Evolutionary conservation across 1,140 invertebrate species (phyloP).

Genomic region (Coenobita brevimanus): DNA sequence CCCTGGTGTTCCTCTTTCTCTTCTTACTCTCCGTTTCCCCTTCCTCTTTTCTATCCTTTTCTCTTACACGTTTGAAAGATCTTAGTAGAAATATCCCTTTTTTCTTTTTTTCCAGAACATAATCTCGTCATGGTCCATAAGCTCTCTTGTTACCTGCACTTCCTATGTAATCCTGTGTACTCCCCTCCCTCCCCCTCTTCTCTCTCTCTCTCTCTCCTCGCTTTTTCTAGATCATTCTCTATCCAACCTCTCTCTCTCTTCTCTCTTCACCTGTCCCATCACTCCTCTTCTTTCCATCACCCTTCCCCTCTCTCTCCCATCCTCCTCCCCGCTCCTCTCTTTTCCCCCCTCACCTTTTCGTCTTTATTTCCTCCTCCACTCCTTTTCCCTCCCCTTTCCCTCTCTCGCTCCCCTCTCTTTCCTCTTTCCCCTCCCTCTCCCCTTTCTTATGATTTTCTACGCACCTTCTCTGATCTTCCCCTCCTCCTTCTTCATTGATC

Average conservation of each 20-base stretch:
- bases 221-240: background rate
- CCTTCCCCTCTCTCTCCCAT: constrained; percentile 18
- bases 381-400: background rate
- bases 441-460: background rate
- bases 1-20: too few species aligned
- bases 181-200: too few species aligned
- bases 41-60: background rate
- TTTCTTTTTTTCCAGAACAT: too few species aligned
- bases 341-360: background rate
- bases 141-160: too few species aligned
- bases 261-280: background rate
- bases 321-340: background rate
- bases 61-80: background rate
- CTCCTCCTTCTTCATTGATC: background rate
- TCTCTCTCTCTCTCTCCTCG: too few species aligned
- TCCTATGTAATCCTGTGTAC: too few species aligned
- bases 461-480: too few species aligned
- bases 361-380: background rate
- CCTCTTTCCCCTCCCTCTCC: background rate
- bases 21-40: background rate
- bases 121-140: too few species aligned
- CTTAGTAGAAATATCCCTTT: too few species aligned
- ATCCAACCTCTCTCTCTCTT: background rate
- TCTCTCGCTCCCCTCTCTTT: too few species aligned
- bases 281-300: background rate